A percentile compares a stretch with the other conserved stretches of the same genome.
phyloP scores from a whole-genome alignment of 2,888 invertebrate species.

The Prenolepis imparis region DNA sequence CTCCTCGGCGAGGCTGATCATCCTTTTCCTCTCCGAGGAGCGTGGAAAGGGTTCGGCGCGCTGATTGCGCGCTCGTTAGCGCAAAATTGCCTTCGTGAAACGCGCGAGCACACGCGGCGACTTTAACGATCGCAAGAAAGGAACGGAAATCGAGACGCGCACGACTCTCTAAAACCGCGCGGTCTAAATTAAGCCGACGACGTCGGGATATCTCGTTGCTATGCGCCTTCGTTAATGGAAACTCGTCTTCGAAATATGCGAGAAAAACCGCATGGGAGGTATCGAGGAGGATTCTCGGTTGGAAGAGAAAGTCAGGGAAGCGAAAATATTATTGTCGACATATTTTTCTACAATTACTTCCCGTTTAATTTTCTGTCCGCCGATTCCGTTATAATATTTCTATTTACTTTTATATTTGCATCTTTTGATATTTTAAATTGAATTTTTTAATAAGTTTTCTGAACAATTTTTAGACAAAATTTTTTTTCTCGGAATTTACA shows the following conservation, averaged over 20 bases:
- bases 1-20: neutral
- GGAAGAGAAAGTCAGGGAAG: constrained; percentile 20
- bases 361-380: neutral
- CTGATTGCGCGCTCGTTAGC: constrained; percentile 36
- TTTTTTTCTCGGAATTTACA: neutral
- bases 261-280: constrained; percentile 26
- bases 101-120: neutral
- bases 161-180: neutral
- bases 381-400: constrained; percentile 21
- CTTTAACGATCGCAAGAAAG: constrained; percentile 47
- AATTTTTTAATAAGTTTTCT: neutral
- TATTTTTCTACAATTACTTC: constrained; percentile 33
- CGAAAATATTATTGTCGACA: neutral
- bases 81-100: constrained; percentile 27
- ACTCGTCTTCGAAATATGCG: constrained; percentile 35
- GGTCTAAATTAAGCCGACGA: neutral
- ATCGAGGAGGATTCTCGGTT: constrained; percentile 9
- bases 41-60: neutral
- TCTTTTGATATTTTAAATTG: neutral
- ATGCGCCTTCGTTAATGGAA: constrained; percentile 34
- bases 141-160: constrained; percentile 31
- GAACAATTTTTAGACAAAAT: neutral
- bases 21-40: neutral
- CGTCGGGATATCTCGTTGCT: constrained; percentile 18
- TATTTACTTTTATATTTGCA: neutral